Evolutionary conservation across 2,888 invertebrate genomes (phyloP).

Genomic region (Aplocera efformata): DNA sequence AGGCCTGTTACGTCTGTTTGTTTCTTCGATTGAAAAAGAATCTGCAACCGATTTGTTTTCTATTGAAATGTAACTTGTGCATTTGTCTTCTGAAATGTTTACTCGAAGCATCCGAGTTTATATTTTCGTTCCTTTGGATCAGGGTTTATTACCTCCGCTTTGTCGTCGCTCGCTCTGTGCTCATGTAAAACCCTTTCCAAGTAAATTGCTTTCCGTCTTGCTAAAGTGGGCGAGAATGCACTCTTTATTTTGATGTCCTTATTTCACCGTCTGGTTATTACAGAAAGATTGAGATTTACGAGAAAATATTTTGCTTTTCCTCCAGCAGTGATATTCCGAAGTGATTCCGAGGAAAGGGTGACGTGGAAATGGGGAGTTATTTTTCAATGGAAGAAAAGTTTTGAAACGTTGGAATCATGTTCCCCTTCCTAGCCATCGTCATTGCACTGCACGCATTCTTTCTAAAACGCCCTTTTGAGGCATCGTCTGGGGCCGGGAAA

Average conservation of each 20-base stretch:
- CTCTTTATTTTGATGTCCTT: slow-evolving; percentile 39
- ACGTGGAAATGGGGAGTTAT: slow-evolving; percentile 49
- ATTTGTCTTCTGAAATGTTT: slow-evolving; percentile 4
- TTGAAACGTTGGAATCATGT: slow-evolving; percentile 43
- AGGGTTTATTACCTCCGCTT: slow-evolving; percentile 61
- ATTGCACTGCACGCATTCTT: slow-evolving; percentile 49
- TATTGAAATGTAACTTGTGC: not conserved
- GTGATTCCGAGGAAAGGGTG: slow-evolving; percentile 36
- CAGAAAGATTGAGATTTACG: slow-evolving; percentile 22
- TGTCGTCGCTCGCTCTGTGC: slow-evolving; percentile 49
- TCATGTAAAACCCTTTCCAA: slow-evolving; percentile 55
- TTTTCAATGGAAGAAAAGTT: slow-evolving; percentile 40
- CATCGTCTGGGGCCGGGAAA: slow-evolving; percentile 52
- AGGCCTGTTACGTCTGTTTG: too few relatives aligned
- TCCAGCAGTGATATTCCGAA: slow-evolving; percentile 28
- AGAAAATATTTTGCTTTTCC: slow-evolving; percentile 16
- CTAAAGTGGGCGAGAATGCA: slow-evolving; percentile 50
- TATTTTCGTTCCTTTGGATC: slow-evolving; percentile 52
- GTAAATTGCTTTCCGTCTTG: slow-evolving; percentile 53
- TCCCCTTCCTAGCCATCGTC: slow-evolving; percentile 43
- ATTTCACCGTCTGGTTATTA: slow-evolving; percentile 34
- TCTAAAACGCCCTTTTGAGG: slow-evolving; percentile 69
- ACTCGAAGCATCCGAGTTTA: slow-evolving; percentile 35
- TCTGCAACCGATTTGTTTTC: too few relatives aligned
- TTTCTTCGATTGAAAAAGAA: too few relatives aligned